Percentiles rank a stretch among this genome's conserved stretches.
Conservation (phyloP, 2,113 vertebrate species). For the Ascaphus truei region DNA sequence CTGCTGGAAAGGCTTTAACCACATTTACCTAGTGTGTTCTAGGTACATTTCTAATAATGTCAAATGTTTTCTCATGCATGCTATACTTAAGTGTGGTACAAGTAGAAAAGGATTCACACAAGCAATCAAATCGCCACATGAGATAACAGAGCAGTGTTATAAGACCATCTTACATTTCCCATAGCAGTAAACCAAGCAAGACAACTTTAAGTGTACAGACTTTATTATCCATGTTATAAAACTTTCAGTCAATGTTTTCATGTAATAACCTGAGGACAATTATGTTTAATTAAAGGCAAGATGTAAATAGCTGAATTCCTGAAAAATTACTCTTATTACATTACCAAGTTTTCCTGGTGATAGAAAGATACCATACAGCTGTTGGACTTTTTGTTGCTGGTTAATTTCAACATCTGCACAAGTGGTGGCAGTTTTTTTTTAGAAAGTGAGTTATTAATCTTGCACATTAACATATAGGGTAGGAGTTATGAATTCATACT, state of each 20-base stretch:
- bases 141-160: too few species aligned
- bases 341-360: too few species aligned
- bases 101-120: too few species aligned
- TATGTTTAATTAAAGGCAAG: background rate
- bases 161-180: too few species aligned
- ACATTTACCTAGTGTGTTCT: too few species aligned
- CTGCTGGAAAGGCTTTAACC: too few species aligned
- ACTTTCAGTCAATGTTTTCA: background rate
- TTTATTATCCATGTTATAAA: slow-evolving; percentile 19
- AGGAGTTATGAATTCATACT: slow-evolving; percentile 16
- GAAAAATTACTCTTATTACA: background rate
- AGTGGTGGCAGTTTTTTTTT: background rate
- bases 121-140: too few species aligned
- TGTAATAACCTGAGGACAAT: background rate
- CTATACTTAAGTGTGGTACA: too few species aligned
- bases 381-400: background rate
- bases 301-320: background rate
- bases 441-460: background rate
- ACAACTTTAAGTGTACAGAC: slow-evolving; percentile 2
- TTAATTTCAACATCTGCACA: background rate
- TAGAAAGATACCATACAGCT: background rate
- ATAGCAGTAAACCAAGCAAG: too few species aligned
- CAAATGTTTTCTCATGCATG: too few species aligned
- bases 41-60: too few species aligned
- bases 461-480: slow-evolving; percentile 5